Conservation (phyloP, 2,113 vertebrate genomes). For the Bagarius yarrelli region DNA sequence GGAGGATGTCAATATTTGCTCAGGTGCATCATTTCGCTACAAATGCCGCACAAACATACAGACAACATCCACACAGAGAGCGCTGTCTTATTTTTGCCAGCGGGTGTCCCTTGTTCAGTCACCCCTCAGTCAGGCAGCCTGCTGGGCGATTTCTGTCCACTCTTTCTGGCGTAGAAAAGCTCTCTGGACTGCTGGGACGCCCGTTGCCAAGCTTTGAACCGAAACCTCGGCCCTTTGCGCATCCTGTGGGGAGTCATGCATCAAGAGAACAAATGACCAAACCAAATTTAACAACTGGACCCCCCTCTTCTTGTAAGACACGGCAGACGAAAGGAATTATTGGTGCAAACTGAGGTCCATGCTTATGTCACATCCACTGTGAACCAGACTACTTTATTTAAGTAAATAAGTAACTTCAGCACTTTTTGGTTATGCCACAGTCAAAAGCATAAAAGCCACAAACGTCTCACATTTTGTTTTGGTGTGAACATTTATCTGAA, state of each 20-base stretch:
- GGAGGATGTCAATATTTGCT: slow-evolving; percentile 65
- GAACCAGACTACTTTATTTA: not conserved
- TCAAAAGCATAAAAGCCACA: too few relatives aligned
- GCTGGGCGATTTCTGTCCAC: slow-evolving; percentile 26
- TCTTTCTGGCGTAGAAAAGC: slow-evolving; percentile 26
- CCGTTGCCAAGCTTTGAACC: slow-evolving; percentile 45
- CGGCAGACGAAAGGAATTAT: slow-evolving; percentile 34
- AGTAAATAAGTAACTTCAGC: too few relatives aligned
- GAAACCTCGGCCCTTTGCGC: slow-evolving; percentile 13
- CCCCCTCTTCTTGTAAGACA: not conserved
- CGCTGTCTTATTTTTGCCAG: slow-evolving; percentile 10
- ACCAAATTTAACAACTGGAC: slow-evolving; percentile 35
- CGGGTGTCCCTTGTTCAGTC: slow-evolving; percentile 20
- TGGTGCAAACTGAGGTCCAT: not conserved
- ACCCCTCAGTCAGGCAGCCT: slow-evolving; percentile 5
- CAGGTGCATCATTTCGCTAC: slow-evolving; percentile 56
- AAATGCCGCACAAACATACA: slow-evolving; percentile 9
- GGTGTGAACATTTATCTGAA: too few relatives aligned
- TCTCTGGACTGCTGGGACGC: slow-evolving; percentile 28
- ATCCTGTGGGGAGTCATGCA: slow-evolving; percentile 24
- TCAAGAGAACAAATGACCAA: slow-evolving; percentile 39
- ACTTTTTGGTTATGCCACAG: too few relatives aligned
- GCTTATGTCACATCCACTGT: not conserved
- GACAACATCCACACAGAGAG: slow-evolving; percentile 15
- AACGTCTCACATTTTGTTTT: too few relatives aligned